Percentiles rank a stretch among this genome's conserved stretches.
Evolutionary conservation across 1,140 invertebrate genomes (phyloP).

Genomic region (Octopus bimaculoides): DNA sequence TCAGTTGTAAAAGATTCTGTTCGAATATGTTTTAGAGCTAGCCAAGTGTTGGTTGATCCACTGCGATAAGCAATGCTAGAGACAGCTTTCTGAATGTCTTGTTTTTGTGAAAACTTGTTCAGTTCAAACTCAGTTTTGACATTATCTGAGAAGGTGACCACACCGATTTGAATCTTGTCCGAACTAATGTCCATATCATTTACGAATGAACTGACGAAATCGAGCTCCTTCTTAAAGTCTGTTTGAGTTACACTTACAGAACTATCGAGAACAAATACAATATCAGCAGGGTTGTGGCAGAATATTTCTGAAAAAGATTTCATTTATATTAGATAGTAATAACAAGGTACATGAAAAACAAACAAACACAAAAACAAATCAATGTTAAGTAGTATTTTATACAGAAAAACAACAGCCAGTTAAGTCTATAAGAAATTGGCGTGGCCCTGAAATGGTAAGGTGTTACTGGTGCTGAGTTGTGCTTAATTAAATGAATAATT

Average conservation of each 20-base stretch:
- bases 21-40: constrained; percentile 13
- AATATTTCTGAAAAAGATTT: constrained; percentile 6
- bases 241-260: constrained; percentile 22
- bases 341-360: too few relatives aligned
- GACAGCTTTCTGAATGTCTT: constrained; percentile 24
- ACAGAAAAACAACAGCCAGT: too few relatives aligned
- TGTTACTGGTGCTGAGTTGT: too few relatives aligned
- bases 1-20: constrained; percentile 2
- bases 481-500: too few relatives aligned
- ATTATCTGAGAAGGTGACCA: constrained; percentile 30
- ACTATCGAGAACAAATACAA: constrained; percentile 33
- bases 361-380: too few relatives aligned
- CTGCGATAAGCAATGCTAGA: constrained; percentile 24
- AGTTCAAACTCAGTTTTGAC: constrained; percentile 31
- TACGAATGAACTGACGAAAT: constrained; percentile 30
- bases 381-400: too few relatives aligned
- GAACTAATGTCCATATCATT: constrained; percentile 27
- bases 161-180: constrained; percentile 28
- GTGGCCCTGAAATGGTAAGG: too few relatives aligned
- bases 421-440: too few relatives aligned
- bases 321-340: neutral
- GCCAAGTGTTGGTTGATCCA: constrained; percentile 17
- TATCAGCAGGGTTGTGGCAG: constrained; percentile 25
- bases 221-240: constrained; percentile 27
- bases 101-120: constrained; percentile 32